Evolutionary conservation across 2,888 invertebrate genomes (phyloP).

Genomic region (Coremacera marginata): DNA sequence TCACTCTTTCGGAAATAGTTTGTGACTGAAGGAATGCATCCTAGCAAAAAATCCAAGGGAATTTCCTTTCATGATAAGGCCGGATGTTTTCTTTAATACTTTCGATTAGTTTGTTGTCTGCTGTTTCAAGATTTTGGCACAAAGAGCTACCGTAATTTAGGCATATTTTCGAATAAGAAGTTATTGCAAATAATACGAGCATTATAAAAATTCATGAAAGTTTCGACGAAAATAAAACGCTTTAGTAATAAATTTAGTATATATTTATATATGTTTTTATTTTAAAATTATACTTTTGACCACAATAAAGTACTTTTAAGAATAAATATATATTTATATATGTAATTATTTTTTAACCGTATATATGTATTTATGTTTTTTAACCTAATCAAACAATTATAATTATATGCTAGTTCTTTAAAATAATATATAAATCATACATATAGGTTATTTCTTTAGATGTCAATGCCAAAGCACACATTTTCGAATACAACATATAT

Average conservation of each 20-base stretch:
- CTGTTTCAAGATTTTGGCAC: too few relatives aligned
- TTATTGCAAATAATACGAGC: too few relatives aligned
- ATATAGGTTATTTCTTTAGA: background rate
- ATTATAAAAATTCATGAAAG: background rate
- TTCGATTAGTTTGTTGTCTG: too few relatives aligned
- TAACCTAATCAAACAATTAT: slow-evolving; percentile 16
- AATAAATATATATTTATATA: background rate
- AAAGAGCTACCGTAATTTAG: too few relatives aligned
- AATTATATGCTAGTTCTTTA: background rate
- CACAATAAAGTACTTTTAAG: slow-evolving; percentile 29
- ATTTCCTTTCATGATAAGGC: too few relatives aligned
- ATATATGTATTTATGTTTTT: slow-evolving; percentile 4
- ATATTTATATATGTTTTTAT: slow-evolving; percentile 7
- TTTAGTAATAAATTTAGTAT: background rate
- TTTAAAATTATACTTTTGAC: slow-evolving; percentile 35
- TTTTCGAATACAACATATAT: too few relatives aligned
- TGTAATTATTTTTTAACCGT: background rate
- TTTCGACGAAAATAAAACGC: background rate
- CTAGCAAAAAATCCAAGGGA: too few relatives aligned
- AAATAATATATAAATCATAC: slow-evolving; percentile 22
- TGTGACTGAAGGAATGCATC: too few relatives aligned
- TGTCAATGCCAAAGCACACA: too few relatives aligned
- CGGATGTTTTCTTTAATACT: too few relatives aligned
- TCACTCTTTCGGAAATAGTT: too few relatives aligned
- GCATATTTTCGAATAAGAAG: too few relatives aligned